Evolutionary conservation across 1,140 invertebrate genomes (phyloP).

Genomic region (Aphidius gifuensis): DNA sequence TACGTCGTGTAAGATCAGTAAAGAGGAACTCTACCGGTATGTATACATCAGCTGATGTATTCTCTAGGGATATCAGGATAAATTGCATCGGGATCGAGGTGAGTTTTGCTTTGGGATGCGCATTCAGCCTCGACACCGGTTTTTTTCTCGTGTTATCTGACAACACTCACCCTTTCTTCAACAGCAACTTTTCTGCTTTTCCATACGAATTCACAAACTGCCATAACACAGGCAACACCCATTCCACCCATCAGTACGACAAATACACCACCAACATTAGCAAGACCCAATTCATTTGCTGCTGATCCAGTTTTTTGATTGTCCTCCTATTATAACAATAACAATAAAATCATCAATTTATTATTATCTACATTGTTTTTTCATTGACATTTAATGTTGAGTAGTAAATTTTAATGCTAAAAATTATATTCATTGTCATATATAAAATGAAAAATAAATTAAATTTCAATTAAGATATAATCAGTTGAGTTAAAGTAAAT

Average conservation of each 20-base stretch:
- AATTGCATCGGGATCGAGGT: constrained; percentile 42
- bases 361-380: constrained; percentile 8
- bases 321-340: constrained; percentile 63
- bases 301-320: constrained; percentile 79
- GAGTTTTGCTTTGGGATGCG: constrained; percentile 27
- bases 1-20: constrained; percentile 36
- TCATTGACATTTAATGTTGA: background rate
- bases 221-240: constrained; percentile 83
- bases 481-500: too few species aligned
- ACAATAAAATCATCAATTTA: constrained; percentile 20
- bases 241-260: constrained; percentile 90
- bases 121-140: constrained; percentile 27
- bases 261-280: constrained; percentile 93
- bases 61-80: constrained; percentile 42
- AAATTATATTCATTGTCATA: too few species aligned
- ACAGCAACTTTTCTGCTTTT: constrained; percentile 88
- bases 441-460: background rate
- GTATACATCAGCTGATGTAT: constrained; percentile 45
- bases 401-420: background rate
- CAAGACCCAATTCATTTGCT: constrained; percentile 81
- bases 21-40: constrained; percentile 45
- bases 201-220: constrained; percentile 90
- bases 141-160: constrained; percentile 39
- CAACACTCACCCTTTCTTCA: constrained; percentile 76
- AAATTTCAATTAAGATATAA: background rate